Percentiles rank a stretch among this genome's conserved stretches.
Evolutionary conservation across 2,113 vertebrate genomes (phyloP).

Genomic region (Lophochroa leadbeateri): DNA sequence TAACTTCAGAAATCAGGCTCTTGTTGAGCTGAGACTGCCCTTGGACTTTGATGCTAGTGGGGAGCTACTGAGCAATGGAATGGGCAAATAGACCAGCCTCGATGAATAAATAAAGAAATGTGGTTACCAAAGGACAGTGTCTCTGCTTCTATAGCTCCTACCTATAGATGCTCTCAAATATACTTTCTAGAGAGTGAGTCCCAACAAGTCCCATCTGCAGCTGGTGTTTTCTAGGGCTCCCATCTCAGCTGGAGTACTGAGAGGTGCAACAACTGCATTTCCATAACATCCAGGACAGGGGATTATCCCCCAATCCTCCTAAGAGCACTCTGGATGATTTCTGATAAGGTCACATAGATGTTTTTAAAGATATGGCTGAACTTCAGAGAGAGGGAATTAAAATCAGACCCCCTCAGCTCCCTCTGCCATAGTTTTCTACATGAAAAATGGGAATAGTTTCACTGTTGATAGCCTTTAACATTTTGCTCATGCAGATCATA

Average conservation of each 20-base stretch:
- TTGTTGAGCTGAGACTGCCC: not conserved
- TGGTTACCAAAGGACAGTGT: not conserved
- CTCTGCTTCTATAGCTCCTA: not conserved
- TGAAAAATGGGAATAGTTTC: slow-evolving; percentile 10
- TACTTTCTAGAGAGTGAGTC: not conserved
- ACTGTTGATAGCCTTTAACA: not conserved
- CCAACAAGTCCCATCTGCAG: not conserved
- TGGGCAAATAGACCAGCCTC: not conserved
- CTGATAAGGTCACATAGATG: not conserved
- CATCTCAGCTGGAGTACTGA: not conserved
- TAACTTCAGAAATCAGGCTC: not conserved
- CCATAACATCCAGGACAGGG: not conserved
- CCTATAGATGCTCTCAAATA: not conserved
- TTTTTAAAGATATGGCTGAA: not conserved
- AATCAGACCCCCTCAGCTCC: not conserved
- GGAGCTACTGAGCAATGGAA: not conserved
- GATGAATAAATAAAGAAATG: not conserved
- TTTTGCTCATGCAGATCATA: slow-evolving; percentile 13
- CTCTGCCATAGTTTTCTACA: not conserved
- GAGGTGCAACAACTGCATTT: not conserved
- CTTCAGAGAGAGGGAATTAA: not conserved
- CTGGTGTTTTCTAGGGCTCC: not conserved
- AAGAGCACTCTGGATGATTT: not conserved
- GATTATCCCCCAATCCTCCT: not conserved
- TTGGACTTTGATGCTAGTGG: not conserved